Evolutionary conservation across 2,113 vertebrate species (phyloP).

Genomic region (Butorides virescens): DNA sequence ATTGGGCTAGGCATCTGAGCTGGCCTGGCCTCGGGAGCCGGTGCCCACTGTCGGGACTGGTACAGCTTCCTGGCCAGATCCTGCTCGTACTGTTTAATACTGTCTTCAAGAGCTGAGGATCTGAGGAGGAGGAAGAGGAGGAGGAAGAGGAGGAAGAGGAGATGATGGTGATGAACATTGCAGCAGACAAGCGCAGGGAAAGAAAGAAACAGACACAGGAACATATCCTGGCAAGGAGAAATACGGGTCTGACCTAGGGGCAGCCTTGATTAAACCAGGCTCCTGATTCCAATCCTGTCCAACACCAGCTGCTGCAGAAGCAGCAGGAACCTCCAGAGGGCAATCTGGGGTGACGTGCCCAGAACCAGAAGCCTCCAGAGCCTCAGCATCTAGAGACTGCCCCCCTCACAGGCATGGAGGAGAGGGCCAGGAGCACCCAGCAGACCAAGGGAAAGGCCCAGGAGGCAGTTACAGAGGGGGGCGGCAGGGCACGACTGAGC

Average conservation of each 20-base stretch:
- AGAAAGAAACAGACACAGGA: slow-evolving; percentile 52
- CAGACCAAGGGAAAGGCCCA: accelerated
- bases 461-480: not conserved
- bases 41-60: slow-evolving; percentile 86
- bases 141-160: not conserved
- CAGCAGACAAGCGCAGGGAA: slow-evolving; percentile 17
- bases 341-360: not conserved
- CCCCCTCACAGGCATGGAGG: accelerated
- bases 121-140: slow-evolving; percentile 66
- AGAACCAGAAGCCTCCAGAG: not conserved
- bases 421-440: not conserved
- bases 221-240: slow-evolving; percentile 16
- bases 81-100: slow-evolving; percentile 93
- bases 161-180: slow-evolving; percentile 55
- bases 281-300: not conserved
- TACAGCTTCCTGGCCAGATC: slow-evolving; percentile 91
- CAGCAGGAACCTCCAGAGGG: not conserved
- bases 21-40: slow-evolving; percentile 68
- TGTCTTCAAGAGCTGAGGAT: slow-evolving; percentile 87
- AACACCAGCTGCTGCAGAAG: not conserved
- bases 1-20: slow-evolving; percentile 37
- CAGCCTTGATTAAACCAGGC: not conserved
- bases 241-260: not conserved
- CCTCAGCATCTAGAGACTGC: not conserved
- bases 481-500: accelerated